Evolutionary conservation across 1,140 invertebrate genomes (phyloP).

Genomic region (Doryteuthis pealeii): DNA sequence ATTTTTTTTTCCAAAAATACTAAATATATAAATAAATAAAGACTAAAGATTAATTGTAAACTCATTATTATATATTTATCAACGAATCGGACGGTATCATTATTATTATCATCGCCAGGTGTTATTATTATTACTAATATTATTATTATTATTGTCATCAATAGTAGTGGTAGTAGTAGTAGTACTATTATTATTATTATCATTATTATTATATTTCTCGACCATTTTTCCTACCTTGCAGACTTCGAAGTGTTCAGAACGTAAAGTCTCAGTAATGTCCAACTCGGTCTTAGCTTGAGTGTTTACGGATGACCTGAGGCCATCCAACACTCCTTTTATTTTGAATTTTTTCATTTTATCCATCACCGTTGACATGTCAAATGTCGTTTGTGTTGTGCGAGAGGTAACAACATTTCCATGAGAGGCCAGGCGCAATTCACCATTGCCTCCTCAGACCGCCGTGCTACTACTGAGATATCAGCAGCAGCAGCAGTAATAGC

Average conservation of each 20-base stretch:
- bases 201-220: no score
- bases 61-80: no score
- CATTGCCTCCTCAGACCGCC: not conserved
- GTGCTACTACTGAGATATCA: not conserved
- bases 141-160: no score
- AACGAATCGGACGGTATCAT: no score
- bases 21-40: no score
- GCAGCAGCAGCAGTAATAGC: not conserved
- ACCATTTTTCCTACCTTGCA: constrained; percentile 42
- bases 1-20: no score
- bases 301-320: constrained; percentile 46
- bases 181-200: no score
- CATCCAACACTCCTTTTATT: constrained; percentile 48
- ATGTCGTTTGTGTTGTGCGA: constrained; percentile 4
- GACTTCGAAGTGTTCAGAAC: constrained; percentile 50
- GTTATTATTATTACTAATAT: no score
- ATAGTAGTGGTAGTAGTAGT: no score
- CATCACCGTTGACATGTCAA: constrained; percentile 13
- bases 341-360: constrained; percentile 51
- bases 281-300: constrained; percentile 46
- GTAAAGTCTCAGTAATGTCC: constrained; percentile 51
- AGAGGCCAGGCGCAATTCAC: constrained; percentile 3
- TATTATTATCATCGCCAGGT: no score
- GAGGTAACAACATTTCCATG: not conserved
- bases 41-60: no score